Conservation (phyloP, 2,797 vertebrate species). For the Ptychobarbus kaznakovi region DNA sequence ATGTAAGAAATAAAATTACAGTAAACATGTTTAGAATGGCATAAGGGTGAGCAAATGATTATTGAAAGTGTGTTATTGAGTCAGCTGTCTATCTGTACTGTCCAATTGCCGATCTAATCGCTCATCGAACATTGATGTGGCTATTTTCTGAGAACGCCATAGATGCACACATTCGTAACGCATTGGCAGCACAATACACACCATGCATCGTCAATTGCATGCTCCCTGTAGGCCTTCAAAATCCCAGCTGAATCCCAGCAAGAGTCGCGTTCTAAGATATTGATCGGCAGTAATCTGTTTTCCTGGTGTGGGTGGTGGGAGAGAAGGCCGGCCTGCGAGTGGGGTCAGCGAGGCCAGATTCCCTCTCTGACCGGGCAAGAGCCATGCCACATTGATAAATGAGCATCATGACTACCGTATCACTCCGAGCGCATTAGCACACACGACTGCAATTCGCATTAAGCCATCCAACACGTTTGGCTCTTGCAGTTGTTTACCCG, state of each 20-base stretch:
- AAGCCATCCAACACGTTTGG: conserved; percentile 68
- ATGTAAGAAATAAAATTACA: neutral
- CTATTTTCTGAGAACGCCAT: conserved; percentile 23
- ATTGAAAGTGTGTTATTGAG: neutral
- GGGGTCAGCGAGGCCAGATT: conserved; percentile 57
- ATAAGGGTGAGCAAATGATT: neutral
- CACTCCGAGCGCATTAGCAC: conserved; percentile 71
- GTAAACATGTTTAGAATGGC: neutral
- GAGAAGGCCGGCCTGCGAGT: conserved; percentile 54
- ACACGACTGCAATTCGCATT: conserved; percentile 69
- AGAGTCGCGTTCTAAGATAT: conserved; percentile 43
- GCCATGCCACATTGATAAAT: conserved; percentile 71
- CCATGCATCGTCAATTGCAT: conserved; percentile 14
- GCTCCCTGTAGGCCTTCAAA: conserved; percentile 27
- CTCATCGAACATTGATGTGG: neutral
- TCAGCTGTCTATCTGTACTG: neutral
- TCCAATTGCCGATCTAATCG: neutral
- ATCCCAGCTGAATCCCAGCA: conserved; percentile 42
- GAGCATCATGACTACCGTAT: conserved; percentile 66
- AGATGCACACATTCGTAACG: conserved; percentile 10
- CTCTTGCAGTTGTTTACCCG: conserved; percentile 48
- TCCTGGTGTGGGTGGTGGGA: conserved; percentile 53
- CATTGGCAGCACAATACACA: conserved; percentile 7
- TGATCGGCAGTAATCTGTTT: conserved; percentile 58
- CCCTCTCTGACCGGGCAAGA: conserved; percentile 61